Percentiles rank a stretch among this genome's conserved stretches.
These are phyloP conservation scores for Hydrozoanthus tunicans DNA, from an alignment of 64 coral and sea anemone species.

Conservation along the genomic window DNA sequence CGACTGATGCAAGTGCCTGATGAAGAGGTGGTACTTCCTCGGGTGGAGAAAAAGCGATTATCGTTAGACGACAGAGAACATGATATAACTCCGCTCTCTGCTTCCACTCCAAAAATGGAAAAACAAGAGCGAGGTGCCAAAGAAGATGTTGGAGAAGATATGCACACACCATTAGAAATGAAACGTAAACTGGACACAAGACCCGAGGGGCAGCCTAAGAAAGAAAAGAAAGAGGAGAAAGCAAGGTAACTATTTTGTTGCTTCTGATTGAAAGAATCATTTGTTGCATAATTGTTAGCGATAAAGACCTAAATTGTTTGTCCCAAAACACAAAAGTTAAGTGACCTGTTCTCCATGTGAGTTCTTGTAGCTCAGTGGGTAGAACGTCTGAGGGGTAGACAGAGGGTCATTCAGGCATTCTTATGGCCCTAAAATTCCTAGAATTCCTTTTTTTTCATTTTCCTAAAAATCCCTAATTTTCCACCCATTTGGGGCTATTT, in stretches of 20 bases:
- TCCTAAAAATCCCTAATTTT: too few relatives aligned
- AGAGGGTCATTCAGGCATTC: too few relatives aligned
- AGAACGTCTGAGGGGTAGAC: too few relatives aligned
- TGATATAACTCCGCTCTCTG: background rate
- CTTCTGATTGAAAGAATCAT: background rate
- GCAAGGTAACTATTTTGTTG: background rate
- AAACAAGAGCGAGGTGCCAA: background rate
- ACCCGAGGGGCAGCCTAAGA: slow-evolving; percentile 22
- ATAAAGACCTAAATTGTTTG: too few relatives aligned
- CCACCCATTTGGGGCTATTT: too few relatives aligned
- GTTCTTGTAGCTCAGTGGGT: too few relatives aligned
- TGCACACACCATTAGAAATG: background rate
- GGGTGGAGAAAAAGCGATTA: background rate
- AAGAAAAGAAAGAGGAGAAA: slow-evolving; percentile 39
- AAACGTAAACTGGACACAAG: slow-evolving; percentile 29
- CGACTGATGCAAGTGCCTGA: slow-evolving; percentile 34
- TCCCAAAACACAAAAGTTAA: too few relatives aligned
- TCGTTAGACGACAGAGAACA: background rate
- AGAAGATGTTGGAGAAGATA: background rate
- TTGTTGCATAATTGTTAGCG: background rate
- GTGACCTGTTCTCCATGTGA: too few relatives aligned
- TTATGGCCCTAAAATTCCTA: too few relatives aligned
- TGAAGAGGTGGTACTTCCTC: background rate
- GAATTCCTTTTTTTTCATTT: too few relatives aligned
- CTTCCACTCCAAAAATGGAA: slow-evolving; percentile 21